phyloP scores from a whole-genome alignment of 2,888 invertebrate species.

The Tenodera sinensis region DNA sequence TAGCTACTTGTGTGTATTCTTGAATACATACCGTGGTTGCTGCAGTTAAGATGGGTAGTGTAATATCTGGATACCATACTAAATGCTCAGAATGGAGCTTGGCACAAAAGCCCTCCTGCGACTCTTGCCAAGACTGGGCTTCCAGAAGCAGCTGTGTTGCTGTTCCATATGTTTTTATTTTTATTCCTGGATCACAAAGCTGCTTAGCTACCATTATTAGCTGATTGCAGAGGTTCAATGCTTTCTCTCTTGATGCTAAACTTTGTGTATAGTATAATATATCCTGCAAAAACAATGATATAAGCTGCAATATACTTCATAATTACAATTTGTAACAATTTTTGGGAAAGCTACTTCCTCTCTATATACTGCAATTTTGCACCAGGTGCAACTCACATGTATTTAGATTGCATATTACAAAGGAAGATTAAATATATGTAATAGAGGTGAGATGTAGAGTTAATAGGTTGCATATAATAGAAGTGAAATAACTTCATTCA shows the following conservation, averaged over 20 bases:
- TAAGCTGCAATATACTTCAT: neutral
- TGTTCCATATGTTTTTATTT: constrained; percentile 27
- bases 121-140: constrained; percentile 52
- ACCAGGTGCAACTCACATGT: too few relatives aligned
- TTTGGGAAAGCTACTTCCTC: too few relatives aligned
- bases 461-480: too few relatives aligned
- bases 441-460: too few relatives aligned
- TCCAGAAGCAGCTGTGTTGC: constrained; percentile 44
- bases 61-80: constrained; percentile 73
- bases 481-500: too few relatives aligned
- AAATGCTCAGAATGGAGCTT: constrained; percentile 55
- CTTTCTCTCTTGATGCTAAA: constrained; percentile 42
- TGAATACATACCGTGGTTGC: constrained; percentile 57
- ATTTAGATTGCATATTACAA: too few relatives aligned
- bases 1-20: too few relatives aligned
- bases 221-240: constrained; percentile 40
- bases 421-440: too few relatives aligned
- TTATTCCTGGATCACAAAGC: neutral
- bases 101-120: constrained; percentile 54
- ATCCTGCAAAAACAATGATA: constrained; percentile 1
- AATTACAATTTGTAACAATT: too few relatives aligned
- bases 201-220: constrained; percentile 33
- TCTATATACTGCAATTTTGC: too few relatives aligned
- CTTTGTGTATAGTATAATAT: constrained; percentile 26
- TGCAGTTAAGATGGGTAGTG: constrained; percentile 66